Percentiles rank a stretch among this genome's conserved stretches.
phyloP scores from a whole-genome alignment of 1,140 invertebrate species.

The Scylla paramamosain region DNA sequence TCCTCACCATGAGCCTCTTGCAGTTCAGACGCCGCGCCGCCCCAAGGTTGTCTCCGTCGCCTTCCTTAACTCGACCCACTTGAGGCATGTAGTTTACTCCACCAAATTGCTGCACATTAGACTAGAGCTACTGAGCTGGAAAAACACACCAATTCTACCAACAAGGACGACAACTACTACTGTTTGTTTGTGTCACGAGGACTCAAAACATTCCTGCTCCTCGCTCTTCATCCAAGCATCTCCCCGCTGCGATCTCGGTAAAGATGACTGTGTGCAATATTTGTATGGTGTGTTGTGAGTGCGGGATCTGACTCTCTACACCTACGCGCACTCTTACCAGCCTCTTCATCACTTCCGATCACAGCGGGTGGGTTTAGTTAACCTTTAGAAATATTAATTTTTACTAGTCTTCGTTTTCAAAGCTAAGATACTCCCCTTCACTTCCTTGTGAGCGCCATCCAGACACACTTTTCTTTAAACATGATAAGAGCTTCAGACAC shows the following conservation, averaged over 20 bases:
- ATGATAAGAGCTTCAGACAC: no score
- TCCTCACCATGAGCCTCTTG: no score
- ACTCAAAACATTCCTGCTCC: neutral
- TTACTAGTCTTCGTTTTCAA: no score
- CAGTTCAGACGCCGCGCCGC: no score
- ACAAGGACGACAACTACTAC: slow-evolving; percentile 1
- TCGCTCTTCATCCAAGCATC: neutral
- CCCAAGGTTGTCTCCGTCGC: neutral
- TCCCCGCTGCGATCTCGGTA: no score
- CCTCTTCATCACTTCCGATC: neutral
- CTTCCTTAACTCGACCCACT: slow-evolving; percentile 8
- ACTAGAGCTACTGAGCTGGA: neutral
- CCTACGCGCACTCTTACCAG: neutral
- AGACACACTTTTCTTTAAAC: no score
- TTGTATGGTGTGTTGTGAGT: no score
- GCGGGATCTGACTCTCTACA: neutral
- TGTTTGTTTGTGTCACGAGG: neutral
- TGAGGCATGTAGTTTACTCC: neutral
- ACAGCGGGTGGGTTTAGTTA: no score
- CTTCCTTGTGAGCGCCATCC: no score
- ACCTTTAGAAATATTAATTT: no score
- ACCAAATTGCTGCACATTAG: neutral
- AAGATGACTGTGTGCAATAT: no score
- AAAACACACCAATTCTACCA: neutral
- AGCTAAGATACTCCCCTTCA: neutral